phyloP scores from a whole-genome alignment of 2,113 vertebrate species.

The Thomomys bottae region DNA sequence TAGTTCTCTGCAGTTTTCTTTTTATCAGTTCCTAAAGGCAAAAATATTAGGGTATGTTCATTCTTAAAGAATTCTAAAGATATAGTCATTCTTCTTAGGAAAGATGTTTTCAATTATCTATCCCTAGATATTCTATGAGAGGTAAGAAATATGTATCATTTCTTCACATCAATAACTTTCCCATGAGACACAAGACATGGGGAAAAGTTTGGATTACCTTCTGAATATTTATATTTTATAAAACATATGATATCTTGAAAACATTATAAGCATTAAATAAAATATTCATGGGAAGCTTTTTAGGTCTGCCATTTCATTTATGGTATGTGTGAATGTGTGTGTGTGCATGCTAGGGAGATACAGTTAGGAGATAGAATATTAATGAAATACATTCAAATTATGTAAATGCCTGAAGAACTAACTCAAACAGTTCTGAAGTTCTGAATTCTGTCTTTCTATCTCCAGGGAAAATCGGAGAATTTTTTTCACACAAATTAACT shows the following conservation, averaged over 20 bases:
- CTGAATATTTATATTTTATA: background rate
- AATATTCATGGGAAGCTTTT: background rate
- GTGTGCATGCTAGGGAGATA: background rate
- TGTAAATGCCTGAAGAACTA: background rate
- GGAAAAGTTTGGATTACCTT: background rate
- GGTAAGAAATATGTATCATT: background rate
- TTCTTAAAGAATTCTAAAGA: background rate
- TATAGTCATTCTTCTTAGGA: background rate
- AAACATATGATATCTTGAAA: background rate
- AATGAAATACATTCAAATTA: background rate
- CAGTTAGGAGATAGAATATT: background rate
- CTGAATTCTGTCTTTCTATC: background rate
- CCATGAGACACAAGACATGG: background rate
- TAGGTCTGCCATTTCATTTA: background rate
- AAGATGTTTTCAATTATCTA: background rate
- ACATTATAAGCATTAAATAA: background rate
- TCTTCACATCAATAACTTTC: background rate
- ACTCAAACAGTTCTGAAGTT: conserved; percentile 10
- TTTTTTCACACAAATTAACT: background rate
- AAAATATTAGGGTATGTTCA: background rate
- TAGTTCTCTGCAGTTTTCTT: background rate
- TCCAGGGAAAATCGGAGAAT: background rate
- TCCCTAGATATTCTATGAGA: background rate
- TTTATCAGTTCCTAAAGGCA: background rate
- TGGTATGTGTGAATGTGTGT: background rate